These are phyloP conservation scores for Trissolcus brochymenae DNA, from an alignment of 2,888 invertebrate species.

Conservation along the genomic window DNA sequence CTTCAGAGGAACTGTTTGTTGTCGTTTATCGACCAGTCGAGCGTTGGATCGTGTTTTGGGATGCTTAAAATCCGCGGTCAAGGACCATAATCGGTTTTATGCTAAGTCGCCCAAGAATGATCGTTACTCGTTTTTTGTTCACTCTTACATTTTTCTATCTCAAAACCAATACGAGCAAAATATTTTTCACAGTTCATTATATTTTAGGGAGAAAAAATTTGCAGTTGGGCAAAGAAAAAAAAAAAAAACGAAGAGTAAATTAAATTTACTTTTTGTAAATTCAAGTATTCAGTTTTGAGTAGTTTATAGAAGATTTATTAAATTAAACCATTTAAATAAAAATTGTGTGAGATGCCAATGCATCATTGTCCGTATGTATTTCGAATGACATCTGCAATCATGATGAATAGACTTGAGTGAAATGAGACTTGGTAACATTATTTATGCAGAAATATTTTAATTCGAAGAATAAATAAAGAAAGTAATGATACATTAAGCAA, in stretches of 20 bases:
- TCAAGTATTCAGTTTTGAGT: too few species aligned
- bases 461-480: constrained; percentile 38
- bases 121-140: constrained; percentile 16
- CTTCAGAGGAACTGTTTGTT: constrained; percentile 65
- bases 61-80: constrained; percentile 53
- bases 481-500: constrained; percentile 43
- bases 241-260: too few species aligned
- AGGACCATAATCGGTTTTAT: constrained; percentile 56
- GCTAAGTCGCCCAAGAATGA: constrained; percentile 42
- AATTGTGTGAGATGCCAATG: too few species aligned
- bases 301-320: too few species aligned
- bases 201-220: too few species aligned
- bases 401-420: too few species aligned
- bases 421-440: background rate
- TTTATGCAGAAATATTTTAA: background rate
- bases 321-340: too few species aligned
- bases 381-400: too few species aligned
- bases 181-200: too few species aligned
- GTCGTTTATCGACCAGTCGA: constrained; percentile 46
- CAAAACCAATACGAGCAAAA: background rate
- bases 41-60: constrained; percentile 56
- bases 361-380: too few species aligned
- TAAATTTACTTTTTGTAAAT: too few species aligned
- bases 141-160: background rate
- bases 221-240: too few species aligned